These are phyloP conservation scores for Gavia stellata DNA, from an alignment of 2,113 vertebrate genomes.

Conservation along the genomic window DNA sequence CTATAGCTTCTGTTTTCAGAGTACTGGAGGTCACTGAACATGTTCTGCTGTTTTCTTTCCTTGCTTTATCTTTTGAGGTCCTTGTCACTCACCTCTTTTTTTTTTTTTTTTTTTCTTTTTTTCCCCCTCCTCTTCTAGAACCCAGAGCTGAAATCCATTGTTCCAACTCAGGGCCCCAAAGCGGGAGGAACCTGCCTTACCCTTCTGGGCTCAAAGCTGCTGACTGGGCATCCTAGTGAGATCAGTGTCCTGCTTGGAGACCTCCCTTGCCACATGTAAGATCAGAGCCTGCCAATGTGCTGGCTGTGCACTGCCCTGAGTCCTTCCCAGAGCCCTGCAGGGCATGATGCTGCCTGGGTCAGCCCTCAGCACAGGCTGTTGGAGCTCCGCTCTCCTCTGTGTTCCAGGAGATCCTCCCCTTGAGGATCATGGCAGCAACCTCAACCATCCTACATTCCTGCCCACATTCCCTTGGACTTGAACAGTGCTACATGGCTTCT, in stretches of 20 bases:
- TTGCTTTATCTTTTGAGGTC: neutral
- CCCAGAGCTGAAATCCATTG: constrained; percentile 83
- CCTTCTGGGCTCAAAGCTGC: constrained; percentile 83
- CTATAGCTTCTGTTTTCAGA: neutral
- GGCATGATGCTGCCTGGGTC: neutral
- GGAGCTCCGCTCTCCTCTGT: neutral
- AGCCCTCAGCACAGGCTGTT: neutral
- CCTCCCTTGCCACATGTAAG: constrained; percentile 87
- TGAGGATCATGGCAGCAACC: neutral
- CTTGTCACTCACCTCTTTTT: neutral
- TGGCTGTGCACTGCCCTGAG: neutral
- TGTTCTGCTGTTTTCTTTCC: neutral
- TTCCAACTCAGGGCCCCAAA: constrained; percentile 84
- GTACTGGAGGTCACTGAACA: neutral
- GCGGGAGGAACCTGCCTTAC: constrained; percentile 89
- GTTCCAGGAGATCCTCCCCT: neutral
- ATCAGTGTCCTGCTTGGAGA: constrained; percentile 84
- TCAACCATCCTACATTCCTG: neutral
- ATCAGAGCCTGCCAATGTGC: neutral
- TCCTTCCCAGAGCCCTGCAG: neutral
- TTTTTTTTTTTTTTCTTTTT: accelerated
- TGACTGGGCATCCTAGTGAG: constrained; percentile 84
- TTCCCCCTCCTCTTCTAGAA: constrained; percentile 66
- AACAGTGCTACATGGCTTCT: neutral
- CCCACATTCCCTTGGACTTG: neutral